Conservation (phyloP, 2,113 vertebrate species). For the Echinops telfairi region DNA sequence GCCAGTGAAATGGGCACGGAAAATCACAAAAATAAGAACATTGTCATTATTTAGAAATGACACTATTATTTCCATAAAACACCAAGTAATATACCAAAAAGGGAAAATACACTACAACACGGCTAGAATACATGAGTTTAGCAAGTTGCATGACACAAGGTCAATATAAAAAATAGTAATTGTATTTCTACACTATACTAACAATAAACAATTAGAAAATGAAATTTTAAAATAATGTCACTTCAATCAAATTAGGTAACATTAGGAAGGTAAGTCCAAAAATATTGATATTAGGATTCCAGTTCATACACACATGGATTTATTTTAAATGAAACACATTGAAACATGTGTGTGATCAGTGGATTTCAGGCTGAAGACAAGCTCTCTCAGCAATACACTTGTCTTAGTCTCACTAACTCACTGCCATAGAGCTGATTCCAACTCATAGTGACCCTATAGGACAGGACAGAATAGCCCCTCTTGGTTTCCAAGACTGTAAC, state of each 20-base stretch:
- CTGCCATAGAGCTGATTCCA: too few relatives aligned
- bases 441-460: too few relatives aligned
- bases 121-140: conserved; percentile 27
- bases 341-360: too few relatives aligned
- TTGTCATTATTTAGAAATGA: conserved; percentile 25
- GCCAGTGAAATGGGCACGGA: conserved; percentile 2
- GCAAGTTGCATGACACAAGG: not conserved
- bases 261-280: too few relatives aligned
- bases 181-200: conserved; percentile 3
- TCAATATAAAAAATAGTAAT: conserved; percentile 45
- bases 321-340: too few relatives aligned
- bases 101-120: not conserved
- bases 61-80: conserved; percentile 1
- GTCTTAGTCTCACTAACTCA: too few relatives aligned
- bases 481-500: too few relatives aligned
- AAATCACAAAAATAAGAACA: conserved; percentile 15
- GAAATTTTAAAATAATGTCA: conserved; percentile 10
- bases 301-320: too few relatives aligned
- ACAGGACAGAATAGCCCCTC: too few relatives aligned
- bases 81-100: not conserved
- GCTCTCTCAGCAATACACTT: too few relatives aligned
- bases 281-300: too few relatives aligned
- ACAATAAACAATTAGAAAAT: conserved; percentile 31
- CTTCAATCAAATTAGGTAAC: not conserved
- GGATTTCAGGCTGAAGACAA: too few relatives aligned